These are phyloP conservation scores for Dysdera silvatica DNA, from an alignment of 1,140 invertebrate genomes.

Conservation along the genomic window DNA sequence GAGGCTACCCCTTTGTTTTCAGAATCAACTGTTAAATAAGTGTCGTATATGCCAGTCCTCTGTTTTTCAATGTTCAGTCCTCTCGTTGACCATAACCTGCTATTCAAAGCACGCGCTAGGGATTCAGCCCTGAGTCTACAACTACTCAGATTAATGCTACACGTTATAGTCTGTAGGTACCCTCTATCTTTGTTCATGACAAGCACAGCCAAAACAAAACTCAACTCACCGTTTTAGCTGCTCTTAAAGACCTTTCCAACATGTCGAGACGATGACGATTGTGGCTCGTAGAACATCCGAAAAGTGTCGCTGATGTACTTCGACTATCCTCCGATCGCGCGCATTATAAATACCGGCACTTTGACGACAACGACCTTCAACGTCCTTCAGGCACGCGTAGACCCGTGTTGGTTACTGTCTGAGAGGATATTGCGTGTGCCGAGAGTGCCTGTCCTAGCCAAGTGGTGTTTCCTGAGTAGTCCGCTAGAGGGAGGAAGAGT, in stretches of 20 bases:
- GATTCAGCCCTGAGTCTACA: slow-evolving; percentile 67
- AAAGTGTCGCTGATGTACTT: not conserved
- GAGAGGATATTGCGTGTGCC: not conserved
- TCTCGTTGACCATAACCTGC: slow-evolving; percentile 55
- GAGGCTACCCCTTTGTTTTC: no score
- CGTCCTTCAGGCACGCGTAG: slow-evolving; percentile 24
- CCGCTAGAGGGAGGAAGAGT: slow-evolving; percentile 56
- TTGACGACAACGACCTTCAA: no score
- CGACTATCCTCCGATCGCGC: not conserved
- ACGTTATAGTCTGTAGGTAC: no score
- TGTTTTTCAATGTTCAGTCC: not conserved
- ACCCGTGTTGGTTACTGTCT: not conserved
- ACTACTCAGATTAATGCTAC: slow-evolving; percentile 43
- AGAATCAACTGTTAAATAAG: no score
- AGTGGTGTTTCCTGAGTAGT: slow-evolving; percentile 49
- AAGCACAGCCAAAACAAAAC: no score
- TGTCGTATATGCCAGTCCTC: no score
- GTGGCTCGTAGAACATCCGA: not conserved
- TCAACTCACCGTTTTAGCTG: not conserved
- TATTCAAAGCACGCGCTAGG: slow-evolving; percentile 64
- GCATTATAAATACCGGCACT: not conserved
- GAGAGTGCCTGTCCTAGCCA: slow-evolving; percentile 1
- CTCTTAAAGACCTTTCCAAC: slow-evolving; percentile 10
- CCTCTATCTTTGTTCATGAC: no score
- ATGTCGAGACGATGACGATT: not conserved